Percentiles rank a stretch among this genome's conserved stretches.
Evolutionary conservation across 2,888 invertebrate genomes (phyloP).

Genomic region (Stictocephala bisonia): DNA sequence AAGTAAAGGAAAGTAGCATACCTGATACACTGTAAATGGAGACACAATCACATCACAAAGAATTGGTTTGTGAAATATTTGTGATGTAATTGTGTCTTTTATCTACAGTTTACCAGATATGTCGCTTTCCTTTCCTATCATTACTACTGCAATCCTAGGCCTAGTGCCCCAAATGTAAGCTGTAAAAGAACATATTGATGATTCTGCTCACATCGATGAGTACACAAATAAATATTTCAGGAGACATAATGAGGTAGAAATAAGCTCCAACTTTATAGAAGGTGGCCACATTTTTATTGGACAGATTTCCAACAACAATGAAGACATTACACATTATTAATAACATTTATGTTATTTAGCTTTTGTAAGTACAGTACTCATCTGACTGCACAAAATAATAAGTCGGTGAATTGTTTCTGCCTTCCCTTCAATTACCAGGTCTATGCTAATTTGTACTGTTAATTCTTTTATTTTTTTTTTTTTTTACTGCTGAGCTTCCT

Average conservation of each 20-base stretch:
- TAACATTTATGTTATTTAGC: slow-evolving; percentile 18
- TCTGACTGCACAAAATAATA: background rate
- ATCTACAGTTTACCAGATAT: too few relatives aligned
- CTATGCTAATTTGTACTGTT: slow-evolving; percentile 37
- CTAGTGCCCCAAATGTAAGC: too few relatives aligned
- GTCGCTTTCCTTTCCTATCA: too few relatives aligned
- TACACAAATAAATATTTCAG: background rate
- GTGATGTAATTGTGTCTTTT: too few relatives aligned
- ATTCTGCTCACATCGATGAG: background rate
- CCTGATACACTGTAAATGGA: too few relatives aligned
- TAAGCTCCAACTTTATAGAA: too few relatives aligned
- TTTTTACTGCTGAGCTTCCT: slow-evolving; percentile 23
- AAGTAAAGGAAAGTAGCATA: too few relatives aligned
- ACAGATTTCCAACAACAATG: slow-evolving; percentile 35
- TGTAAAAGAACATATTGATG: too few relatives aligned
- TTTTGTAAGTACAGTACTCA: background rate
- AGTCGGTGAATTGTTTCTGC: slow-evolving; percentile 1
- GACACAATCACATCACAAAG: too few relatives aligned
- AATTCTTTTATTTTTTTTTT: slow-evolving; percentile 24
- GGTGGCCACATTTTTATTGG: slow-evolving; percentile 30
- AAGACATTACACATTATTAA: slow-evolving; percentile 37
- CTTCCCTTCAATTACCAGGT: background rate
- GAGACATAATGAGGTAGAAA: background rate
- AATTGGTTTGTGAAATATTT: too few relatives aligned
- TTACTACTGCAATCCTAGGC: too few relatives aligned